Evolutionary conservation across 2,888 invertebrate species (phyloP).

Genomic region (Tenthredo amoena): DNA sequence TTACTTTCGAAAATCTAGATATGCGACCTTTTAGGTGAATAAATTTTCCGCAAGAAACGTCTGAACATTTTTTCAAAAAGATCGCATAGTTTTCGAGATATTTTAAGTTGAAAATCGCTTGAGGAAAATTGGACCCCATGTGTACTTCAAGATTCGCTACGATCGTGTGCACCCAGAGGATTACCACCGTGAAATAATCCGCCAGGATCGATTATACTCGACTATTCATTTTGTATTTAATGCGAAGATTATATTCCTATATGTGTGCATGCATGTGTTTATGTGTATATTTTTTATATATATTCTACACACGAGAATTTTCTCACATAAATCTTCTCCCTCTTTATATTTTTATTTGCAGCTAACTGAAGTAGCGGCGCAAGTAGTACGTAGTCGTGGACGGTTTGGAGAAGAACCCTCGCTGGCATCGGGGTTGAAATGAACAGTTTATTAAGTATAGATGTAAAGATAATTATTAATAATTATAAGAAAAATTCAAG

Average conservation of each 20-base stretch:
- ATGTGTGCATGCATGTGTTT: background rate
- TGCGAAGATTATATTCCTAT: background rate
- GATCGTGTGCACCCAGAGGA: no score
- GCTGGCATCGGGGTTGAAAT: background rate
- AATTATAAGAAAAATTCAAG: background rate
- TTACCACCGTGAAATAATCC: background rate
- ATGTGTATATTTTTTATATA: background rate
- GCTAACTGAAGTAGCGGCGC: conserved; percentile 46
- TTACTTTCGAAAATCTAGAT: no score
- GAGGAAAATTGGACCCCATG: no score
- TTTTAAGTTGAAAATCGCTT: no score
- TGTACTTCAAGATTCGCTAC: no score
- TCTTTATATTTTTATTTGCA: background rate
- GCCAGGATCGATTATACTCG: background rate
- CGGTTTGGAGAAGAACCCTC: background rate
- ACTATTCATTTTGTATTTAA: background rate
- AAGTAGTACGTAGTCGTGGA: background rate
- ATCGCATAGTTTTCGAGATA: no score
- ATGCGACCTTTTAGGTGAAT: no score
- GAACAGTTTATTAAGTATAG: no score
- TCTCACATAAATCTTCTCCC: background rate
- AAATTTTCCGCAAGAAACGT: no score
- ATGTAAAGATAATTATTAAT: background rate
- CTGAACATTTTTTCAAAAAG: no score
- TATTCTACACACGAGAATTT: conserved; percentile 16